Conservation (phyloP, 2,888 invertebrate genomes). For the Drosophila siamana region DNA sequence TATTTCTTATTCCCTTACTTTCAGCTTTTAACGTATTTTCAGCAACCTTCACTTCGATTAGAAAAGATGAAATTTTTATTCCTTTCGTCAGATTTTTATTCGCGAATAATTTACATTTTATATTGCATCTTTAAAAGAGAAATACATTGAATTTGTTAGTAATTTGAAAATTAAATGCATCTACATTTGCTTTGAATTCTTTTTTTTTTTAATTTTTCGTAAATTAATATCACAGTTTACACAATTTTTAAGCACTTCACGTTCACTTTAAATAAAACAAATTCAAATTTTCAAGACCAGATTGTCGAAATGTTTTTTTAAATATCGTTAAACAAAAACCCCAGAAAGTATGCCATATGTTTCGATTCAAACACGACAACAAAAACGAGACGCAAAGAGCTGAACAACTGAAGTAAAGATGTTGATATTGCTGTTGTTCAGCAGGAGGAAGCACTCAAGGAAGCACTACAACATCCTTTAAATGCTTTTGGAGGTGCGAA, state of each 20-base stretch:
- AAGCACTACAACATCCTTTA: slow-evolving; percentile 12
- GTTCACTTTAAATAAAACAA: background rate
- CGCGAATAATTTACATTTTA: slow-evolving; percentile 42
- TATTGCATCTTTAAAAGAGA: background rate
- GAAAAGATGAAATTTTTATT: background rate
- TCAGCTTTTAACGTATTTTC: background rate
- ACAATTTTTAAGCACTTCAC: background rate
- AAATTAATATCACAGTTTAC: background rate
- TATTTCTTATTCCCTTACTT: slow-evolving; percentile 1
- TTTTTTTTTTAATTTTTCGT: too few relatives aligned
- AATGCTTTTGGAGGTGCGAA: background rate
- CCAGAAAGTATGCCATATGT: slow-evolving; percentile 54
- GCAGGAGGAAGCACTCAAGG: slow-evolving; percentile 1
- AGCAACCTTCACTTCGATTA: slow-evolving; percentile 12
- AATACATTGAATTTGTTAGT: background rate
- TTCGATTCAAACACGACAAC: slow-evolving; percentile 15
- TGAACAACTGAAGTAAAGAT: background rate
- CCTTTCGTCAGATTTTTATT: background rate
- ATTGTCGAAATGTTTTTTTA: too few relatives aligned
- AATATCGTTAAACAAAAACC: background rate
- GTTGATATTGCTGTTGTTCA: background rate
- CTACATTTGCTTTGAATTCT: background rate
- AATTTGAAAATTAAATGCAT: background rate
- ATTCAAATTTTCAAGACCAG: background rate
- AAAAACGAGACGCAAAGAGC: slow-evolving; percentile 7